A percentile compares a stretch with the other conserved stretches of the same genome.
These are phyloP conservation scores for Micronycteris hirsuta DNA, from an alignment of 2,113 vertebrate species.

Conservation along the genomic window DNA sequence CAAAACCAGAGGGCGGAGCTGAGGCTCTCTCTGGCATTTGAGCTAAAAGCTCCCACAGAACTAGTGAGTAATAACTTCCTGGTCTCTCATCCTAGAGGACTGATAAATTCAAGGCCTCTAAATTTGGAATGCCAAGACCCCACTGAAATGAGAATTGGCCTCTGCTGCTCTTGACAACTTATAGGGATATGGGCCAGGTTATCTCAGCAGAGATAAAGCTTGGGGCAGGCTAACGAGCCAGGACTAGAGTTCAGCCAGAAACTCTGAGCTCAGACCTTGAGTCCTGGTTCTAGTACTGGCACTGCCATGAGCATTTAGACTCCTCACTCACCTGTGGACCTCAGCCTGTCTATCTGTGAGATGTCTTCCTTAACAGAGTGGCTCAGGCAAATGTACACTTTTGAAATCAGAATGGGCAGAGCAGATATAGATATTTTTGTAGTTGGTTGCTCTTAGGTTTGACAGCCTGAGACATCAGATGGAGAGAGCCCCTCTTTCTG, in stretches of 20 bases:
- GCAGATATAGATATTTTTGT: neutral
- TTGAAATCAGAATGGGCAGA: neutral
- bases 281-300: neutral
- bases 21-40: neutral
- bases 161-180: neutral
- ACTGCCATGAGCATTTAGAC: neutral
- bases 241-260: neutral
- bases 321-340: neutral
- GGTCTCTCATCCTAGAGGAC: neutral
- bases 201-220: neutral
- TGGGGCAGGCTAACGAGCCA: neutral
- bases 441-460: neutral
- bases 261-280: neutral
- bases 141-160: constrained; percentile 53
- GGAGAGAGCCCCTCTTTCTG: neutral
- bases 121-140: constrained; percentile 31
- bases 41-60: neutral
- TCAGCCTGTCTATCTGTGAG: neutral
- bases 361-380: neutral
- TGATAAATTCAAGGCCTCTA: constrained; percentile 24
- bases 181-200: neutral
- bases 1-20: constrained; percentile 9
- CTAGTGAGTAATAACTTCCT: constrained; percentile 10
- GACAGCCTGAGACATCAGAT: neutral
- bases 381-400: neutral